A percentile compares a stretch with the other conserved stretches of the same genome.
phyloP scores from a whole-genome alignment of 2,888 invertebrate genomes.

The Sussaba pulchella region DNA sequence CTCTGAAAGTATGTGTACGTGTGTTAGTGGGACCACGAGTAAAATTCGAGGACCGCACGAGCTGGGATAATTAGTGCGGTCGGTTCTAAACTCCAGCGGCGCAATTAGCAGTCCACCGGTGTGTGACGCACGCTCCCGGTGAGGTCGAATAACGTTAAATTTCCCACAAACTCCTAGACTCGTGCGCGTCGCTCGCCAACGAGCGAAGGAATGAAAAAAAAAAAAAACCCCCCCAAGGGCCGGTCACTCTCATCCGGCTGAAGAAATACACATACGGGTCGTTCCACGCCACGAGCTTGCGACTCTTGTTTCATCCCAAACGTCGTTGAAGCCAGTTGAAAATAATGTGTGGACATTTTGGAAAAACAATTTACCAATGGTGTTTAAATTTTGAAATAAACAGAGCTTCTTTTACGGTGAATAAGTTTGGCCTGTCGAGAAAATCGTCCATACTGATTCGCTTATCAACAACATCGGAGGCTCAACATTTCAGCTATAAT shows the following conservation, averaged over 20 bases:
- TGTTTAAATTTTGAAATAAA: no score
- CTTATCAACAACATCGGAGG: no score
- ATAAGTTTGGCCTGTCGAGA: no score
- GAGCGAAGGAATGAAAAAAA: conserved; percentile 8
- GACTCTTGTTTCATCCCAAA: no score
- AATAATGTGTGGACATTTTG: no score
- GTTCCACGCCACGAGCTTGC: no score
- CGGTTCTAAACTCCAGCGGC: conserved; percentile 46
- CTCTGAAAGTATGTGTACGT: neutral
- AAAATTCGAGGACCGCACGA: conserved; percentile 16
- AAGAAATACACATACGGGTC: neutral
- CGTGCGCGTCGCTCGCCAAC: neutral
- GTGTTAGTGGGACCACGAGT: neutral
- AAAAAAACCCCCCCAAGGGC: neutral
- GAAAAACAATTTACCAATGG: no score
- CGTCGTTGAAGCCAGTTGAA: no score
- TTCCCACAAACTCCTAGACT: conserved; percentile 35
- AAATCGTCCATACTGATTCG: no score
- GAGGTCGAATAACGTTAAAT: conserved; percentile 46
- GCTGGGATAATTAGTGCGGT: conserved; percentile 55
- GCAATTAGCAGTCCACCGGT: conserved; percentile 58
- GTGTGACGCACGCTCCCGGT: conserved; percentile 13
- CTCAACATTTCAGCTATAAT: no score
- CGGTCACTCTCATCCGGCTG: neutral
- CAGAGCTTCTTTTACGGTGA: no score